phyloP scores from a whole-genome alignment of 2,888 invertebrate species.

The Patella depressa region DNA sequence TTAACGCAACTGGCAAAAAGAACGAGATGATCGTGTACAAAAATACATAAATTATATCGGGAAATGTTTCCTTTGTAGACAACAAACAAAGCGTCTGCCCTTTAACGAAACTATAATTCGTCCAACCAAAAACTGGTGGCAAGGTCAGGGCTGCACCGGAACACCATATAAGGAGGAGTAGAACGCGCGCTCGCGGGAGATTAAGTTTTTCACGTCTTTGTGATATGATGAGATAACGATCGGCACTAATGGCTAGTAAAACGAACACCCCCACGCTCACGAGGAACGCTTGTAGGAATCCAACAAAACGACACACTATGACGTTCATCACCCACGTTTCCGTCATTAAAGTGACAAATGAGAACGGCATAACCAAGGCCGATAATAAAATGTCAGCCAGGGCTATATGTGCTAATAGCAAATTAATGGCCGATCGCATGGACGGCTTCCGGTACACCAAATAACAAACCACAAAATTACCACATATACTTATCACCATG shows the following conservation, averaged over 20 bases:
- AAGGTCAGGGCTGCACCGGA: slow-evolving; percentile 40
- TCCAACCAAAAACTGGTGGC: slow-evolving; percentile 52
- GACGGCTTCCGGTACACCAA: slow-evolving; percentile 59
- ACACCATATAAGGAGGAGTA: slow-evolving; percentile 46
- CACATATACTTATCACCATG: slow-evolving; percentile 44
- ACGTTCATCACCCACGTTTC: slow-evolving; percentile 41
- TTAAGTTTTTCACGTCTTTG: slow-evolving; percentile 51
- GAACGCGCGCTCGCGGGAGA: slow-evolving; percentile 41
- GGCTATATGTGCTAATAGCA: slow-evolving; percentile 63
- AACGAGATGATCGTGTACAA: slow-evolving; percentile 42
- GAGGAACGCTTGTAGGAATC: slow-evolving; percentile 49
- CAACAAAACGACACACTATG: slow-evolving; percentile 38
- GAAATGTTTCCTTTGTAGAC: slow-evolving; percentile 11
- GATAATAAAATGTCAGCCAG: slow-evolving; percentile 52
- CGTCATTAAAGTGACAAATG: slow-evolving; percentile 42
- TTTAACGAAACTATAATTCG: slow-evolving; percentile 34
- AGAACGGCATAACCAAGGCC: slow-evolving; percentile 51
- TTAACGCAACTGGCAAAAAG: slow-evolving; percentile 51
- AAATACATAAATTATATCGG: slow-evolving; percentile 40
- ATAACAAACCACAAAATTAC: slow-evolving; percentile 60
- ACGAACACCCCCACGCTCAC: slow-evolving; percentile 51
- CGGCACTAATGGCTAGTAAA: slow-evolving; percentile 58
- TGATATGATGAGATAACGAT: slow-evolving; percentile 62
- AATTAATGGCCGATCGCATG: slow-evolving; percentile 66
- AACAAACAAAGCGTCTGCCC: slow-evolving; percentile 33